phyloP scores from a whole-genome alignment of 2,888 invertebrate genomes.

The Lepetodrilus schrolli region DNA sequence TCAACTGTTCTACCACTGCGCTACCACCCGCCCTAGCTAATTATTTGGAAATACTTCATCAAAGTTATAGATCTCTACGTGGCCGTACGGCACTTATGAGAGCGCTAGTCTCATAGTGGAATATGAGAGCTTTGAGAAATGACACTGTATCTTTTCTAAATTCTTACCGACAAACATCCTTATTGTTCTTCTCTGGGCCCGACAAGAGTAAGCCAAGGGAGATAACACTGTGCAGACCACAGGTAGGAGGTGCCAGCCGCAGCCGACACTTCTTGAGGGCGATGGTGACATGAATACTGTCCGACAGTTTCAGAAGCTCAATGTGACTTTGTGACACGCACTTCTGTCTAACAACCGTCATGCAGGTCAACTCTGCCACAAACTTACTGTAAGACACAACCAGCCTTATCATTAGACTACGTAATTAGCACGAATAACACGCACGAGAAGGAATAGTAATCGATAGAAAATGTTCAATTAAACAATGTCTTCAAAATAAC shows the following conservation, averaged over 20 bases:
- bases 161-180: conserved; percentile 33
- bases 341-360: conserved; percentile 10
- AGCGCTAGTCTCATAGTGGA: background rate
- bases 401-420: no score
- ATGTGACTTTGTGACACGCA: conserved; percentile 18
- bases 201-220: conserved; percentile 5
- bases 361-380: conserved; percentile 15
- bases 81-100: background rate
- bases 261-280: conserved; percentile 18
- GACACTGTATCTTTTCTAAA: no score
- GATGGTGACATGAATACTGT: conserved; percentile 9
- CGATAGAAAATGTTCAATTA: no score
- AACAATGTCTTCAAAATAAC: no score
- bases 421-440: no score
- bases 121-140: background rate
- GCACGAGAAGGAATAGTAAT: no score
- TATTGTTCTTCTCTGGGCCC: background rate
- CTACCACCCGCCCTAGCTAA: no score
- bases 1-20: no score
- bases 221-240: conserved; percentile 33
- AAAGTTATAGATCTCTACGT: no score
- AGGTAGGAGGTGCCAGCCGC: conserved; percentile 25
- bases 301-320: conserved; percentile 7
- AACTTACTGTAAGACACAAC: conserved; percentile 24
- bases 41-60: no score